Conservation (phyloP, 92 coral and sea anemone species). For the Palythoa grandis region DNA sequence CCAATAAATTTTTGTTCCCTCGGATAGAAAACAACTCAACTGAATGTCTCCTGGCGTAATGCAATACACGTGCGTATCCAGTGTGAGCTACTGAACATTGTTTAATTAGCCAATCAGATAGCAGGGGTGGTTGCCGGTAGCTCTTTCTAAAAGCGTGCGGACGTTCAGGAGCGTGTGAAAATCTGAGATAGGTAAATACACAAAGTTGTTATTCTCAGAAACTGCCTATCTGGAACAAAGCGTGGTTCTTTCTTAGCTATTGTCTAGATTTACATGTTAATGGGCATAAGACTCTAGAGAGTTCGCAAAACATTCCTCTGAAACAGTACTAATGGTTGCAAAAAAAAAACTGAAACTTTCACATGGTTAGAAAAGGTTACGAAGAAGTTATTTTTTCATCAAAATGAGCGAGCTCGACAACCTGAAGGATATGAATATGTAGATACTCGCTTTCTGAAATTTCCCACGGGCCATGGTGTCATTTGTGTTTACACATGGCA, state of each 20-base stretch:
- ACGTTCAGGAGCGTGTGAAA: conserved; percentile 68
- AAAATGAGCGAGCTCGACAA: background rate
- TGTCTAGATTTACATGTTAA: conserved; percentile 33
- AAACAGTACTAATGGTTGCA: background rate
- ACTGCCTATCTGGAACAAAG: conserved; percentile 36
- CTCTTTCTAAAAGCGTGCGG: conserved; percentile 52
- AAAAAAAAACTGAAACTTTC: background rate
- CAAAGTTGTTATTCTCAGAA: conserved; percentile 32
- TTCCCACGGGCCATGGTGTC: conserved; percentile 43
- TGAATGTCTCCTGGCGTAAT: conserved; percentile 58
- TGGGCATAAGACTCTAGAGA: conserved; percentile 11
- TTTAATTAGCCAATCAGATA: conserved; percentile 45
- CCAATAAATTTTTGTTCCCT: conserved; percentile 37
- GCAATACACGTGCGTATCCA: conserved; percentile 72
- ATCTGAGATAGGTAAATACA: conserved; percentile 61
- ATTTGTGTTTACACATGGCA: conserved; percentile 13
- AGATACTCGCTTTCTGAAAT: background rate
- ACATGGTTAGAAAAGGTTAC: background rate
- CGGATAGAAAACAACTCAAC: no score
- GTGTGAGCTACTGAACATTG: conserved; percentile 41
- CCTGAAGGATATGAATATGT: conserved; percentile 21
- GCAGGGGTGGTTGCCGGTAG: conserved; percentile 36
- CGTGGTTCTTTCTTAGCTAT: conserved; percentile 4
- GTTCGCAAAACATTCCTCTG: background rate
- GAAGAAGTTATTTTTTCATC: background rate